A percentile compares a stretch with the other conserved stretches of the same genome.
Conservation (phyloP, 2,113 vertebrate species). For the Malurus melanocephalus region DNA sequence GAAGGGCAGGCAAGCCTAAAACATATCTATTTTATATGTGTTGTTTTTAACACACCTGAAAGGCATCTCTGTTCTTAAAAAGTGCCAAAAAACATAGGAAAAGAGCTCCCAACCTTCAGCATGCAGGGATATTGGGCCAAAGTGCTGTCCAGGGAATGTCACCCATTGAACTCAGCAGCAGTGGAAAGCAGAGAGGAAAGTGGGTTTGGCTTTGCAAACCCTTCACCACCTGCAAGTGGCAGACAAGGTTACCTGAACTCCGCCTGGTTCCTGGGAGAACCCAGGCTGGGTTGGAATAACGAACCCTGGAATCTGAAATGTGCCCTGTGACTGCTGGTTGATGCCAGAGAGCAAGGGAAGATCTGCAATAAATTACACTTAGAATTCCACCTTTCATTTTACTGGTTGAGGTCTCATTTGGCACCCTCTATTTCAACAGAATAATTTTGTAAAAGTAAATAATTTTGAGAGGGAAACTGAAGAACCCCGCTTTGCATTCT, state of each 20-base stretch:
- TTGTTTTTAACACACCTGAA: neutral
- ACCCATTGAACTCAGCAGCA: neutral
- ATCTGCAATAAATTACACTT: neutral
- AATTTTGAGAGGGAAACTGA: neutral
- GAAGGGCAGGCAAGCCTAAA: neutral
- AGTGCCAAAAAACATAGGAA: neutral
- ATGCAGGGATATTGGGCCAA: neutral
- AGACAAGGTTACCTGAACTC: neutral
- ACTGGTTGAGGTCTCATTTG: neutral
- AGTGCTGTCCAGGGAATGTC: neutral
- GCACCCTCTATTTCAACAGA: neutral
- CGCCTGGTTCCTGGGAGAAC: neutral
- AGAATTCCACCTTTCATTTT: neutral
- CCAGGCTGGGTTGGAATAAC: neutral
- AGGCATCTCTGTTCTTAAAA: neutral
- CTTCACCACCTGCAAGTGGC: neutral
- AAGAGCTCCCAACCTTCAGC: neutral
- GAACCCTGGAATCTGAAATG: neutral
- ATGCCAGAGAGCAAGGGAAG: neutral
- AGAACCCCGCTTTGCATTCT: neutral
- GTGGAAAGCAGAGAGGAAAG: neutral
- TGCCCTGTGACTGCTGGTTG: neutral
- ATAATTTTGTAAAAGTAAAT: neutral
- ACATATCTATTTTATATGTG: neutral
- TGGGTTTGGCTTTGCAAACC: neutral